phyloP scores from a whole-genome alignment of 2,113 vertebrate genomes.

The Albula glossodonta region DNA sequence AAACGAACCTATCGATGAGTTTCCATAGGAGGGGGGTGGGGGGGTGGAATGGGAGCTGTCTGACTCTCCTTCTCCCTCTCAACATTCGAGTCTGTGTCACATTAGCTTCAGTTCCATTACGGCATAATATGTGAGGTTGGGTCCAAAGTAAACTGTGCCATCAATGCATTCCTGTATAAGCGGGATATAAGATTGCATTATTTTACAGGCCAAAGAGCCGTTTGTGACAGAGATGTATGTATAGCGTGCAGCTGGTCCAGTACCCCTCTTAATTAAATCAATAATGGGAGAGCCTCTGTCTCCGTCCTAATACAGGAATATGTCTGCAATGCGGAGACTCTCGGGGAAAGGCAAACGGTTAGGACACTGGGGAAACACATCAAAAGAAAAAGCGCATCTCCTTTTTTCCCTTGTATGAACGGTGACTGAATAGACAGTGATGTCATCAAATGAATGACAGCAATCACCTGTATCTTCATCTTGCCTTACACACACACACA shows the following conservation, averaged over 20 bases:
- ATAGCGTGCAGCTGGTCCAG: slow-evolving; percentile 7
- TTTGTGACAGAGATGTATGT: background rate
- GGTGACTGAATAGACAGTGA: background rate
- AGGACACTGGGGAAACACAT: background rate
- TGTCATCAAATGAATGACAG: no score
- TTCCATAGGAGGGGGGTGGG: background rate
- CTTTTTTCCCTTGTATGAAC: background rate
- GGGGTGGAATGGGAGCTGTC: background rate
- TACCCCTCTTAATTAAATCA: slow-evolving; percentile 15
- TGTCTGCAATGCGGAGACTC: background rate
- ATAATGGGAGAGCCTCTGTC: background rate
- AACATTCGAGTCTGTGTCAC: background rate
- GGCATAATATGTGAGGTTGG: background rate
- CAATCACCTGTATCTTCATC: no score
- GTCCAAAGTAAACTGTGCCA: background rate
- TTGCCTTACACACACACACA: no score
- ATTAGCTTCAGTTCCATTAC: background rate
- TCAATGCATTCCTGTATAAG: background rate
- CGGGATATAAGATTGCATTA: background rate
- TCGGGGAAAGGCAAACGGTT: background rate
- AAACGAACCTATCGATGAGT: background rate
- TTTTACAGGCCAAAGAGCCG: background rate
- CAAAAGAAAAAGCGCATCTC: no score
- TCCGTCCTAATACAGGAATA: background rate
- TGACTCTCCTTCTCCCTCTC: background rate